A percentile compares a stretch with the other conserved stretches of the same genome.
Evolutionary conservation across 2,113 vertebrate genomes (phyloP).

Genomic region (Eretmochelys imbricata): DNA sequence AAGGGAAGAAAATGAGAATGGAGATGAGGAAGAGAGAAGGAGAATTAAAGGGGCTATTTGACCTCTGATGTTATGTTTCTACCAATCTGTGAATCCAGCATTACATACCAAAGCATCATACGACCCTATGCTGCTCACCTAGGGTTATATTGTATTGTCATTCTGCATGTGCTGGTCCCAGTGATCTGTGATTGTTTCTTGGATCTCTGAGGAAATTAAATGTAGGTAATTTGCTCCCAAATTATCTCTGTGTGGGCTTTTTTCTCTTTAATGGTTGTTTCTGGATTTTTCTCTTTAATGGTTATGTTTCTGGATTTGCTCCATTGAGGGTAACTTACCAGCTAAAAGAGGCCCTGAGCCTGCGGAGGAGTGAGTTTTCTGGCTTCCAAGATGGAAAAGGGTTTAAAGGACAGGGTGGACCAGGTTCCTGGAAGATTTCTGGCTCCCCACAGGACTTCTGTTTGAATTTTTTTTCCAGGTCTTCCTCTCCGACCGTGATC

Average conservation of each 20-base stretch:
- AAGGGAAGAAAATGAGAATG: not conserved
- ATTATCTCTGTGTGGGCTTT: not conserved
- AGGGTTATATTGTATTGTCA: fast-evolving
- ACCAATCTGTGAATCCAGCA: fast-evolving
- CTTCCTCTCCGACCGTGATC: not conserved
- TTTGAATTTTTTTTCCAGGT: not conserved
- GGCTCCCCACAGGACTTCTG: not conserved
- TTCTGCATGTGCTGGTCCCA: not conserved
- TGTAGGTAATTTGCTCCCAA: not conserved
- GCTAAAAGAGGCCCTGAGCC: not conserved
- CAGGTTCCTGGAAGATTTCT: not conserved
- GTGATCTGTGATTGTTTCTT: not conserved
- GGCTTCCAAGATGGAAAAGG: not conserved
- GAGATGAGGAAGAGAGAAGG: not conserved
- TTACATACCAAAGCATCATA: fast-evolving
- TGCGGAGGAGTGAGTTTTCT: not conserved
- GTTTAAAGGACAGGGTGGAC: not conserved
- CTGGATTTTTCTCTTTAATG: not conserved
- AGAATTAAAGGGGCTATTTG: not conserved
- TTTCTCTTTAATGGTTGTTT: not conserved
- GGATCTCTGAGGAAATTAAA: fast-evolving
- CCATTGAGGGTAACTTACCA: not conserved
- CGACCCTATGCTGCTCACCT: fast-evolving
- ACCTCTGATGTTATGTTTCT: not conserved
- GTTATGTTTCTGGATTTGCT: not conserved